Evolutionary conservation across 2,797 vertebrate genomes (phyloP).

Genomic region (Ctenopoma multispine): DNA sequence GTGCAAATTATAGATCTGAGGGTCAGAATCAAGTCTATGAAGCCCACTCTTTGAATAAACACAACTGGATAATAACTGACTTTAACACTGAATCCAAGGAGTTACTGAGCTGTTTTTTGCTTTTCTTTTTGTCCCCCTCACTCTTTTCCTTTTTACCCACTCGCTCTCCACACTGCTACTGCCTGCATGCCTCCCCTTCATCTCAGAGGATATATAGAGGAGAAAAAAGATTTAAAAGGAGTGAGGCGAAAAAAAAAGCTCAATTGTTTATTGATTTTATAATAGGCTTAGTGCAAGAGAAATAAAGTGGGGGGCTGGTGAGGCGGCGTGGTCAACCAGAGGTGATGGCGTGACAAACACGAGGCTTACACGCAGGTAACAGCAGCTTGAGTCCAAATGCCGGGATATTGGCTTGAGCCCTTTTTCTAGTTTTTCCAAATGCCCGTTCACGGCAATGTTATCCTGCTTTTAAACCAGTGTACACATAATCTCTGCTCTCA

Average conservation of each 20-base stretch:
- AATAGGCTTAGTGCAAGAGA: slow-evolving; percentile 88
- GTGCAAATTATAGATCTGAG: slow-evolving; percentile 23
- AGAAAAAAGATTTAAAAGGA: slow-evolving; percentile 86
- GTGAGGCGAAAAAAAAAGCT: slow-evolving; percentile 76
- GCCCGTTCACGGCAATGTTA: slow-evolving; percentile 69
- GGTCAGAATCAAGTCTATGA: slow-evolving; percentile 49
- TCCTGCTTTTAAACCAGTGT: slow-evolving; percentile 75
- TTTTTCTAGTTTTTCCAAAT: slow-evolving; percentile 54
- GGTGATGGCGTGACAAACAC: slow-evolving; percentile 82
- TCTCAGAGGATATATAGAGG: slow-evolving; percentile 85
- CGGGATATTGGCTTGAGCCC: slow-evolving; percentile 75
- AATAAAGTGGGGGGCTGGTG: slow-evolving; percentile 84
- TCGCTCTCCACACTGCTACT: slow-evolving; percentile 14
- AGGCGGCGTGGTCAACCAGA: slow-evolving; percentile 78
- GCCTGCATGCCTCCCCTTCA: slow-evolving; percentile 74
- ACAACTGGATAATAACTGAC: slow-evolving; percentile 64
- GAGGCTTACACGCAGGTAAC: slow-evolving; percentile 80
- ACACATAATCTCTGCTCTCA: slow-evolving; percentile 76
- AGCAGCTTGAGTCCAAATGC: slow-evolving; percentile 73
- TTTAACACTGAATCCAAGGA: slow-evolving; percentile 40
- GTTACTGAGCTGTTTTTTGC: slow-evolving; percentile 52
- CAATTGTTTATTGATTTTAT: slow-evolving; percentile 93
- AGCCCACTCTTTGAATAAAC: slow-evolving; percentile 34
- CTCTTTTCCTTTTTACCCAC: slow-evolving; percentile 19
- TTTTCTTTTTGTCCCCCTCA: slow-evolving; percentile 15